Base-by-base conservation (phyloP, 2,113 vertebrate species). In the Tenebrosternarchus preto region DNA sequence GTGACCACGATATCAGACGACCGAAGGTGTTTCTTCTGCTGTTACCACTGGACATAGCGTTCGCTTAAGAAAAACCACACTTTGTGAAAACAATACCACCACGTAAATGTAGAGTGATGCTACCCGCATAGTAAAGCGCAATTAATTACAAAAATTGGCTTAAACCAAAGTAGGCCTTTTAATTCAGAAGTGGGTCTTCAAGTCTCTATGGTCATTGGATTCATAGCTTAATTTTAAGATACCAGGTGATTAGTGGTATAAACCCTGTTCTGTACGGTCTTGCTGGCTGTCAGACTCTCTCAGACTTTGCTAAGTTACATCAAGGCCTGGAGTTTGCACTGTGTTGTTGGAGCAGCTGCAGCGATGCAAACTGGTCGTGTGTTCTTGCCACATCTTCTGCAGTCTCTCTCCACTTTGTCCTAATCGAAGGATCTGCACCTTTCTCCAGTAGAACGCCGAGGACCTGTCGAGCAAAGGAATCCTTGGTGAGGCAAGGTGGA, bases 391-490 rank as follows among this genome's bases (percentile, higher is more conserved):
- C 17, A 0, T 88, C 86, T 39, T 82, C 72, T 5, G 86, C 84
- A 9, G 87, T 88, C 66, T 75, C 22, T 67, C 70, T 8, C 76
- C 64, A 88, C 73, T 86, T 86, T 4, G 85, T 86, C 67, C 78
- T 86, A 36, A 86, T 53, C 15, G 1, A 15, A 12, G 76, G 3
- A 72, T 80, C 86, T 5, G 86, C 82, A 7, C 82, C 50, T 0
- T 67, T 82, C 0, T 64, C 85, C 39, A 87, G 31, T 2, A 84
- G 57, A 27, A 9, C 0, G 20, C 73, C 64, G 4, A 84, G 46
- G 29, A 82, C 82, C 85, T 86, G 72, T 57, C 20, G 33, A 73
- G 69, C n/a, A 25, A 70, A 66, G 27, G 39, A 7, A 4, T 50
- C 33, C 39, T 9, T 36, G 17, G 12, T 39, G 33, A 39, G 3